Evolutionary conservation across 2,888 invertebrate species (phyloP), one percentile per base, ranked within the genome.

Genomic region (Ormyrus labotus): DNA sequence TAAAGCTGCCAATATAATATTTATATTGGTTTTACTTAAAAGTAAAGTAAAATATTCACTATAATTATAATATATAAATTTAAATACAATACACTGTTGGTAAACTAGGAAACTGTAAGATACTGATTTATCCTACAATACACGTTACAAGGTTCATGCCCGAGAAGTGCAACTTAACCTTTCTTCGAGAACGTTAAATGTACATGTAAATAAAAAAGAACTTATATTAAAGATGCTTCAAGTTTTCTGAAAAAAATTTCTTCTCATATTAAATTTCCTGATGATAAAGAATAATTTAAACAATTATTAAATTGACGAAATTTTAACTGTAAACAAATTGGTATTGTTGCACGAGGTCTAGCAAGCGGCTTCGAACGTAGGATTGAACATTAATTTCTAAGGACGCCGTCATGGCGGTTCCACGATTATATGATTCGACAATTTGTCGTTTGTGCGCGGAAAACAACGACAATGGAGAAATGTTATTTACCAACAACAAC

Each of bases 371-470:
- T 64, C 6, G 13, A 13, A 50, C 45, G 51, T 34, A 67, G 13
- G 6, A 69, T n/a, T 73, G 19, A n/a, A 60, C 78, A 73, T 68
- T 69, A 68, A 63, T 68, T 72, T 69, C 68, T 68, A 51, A 69
- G 13, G 10, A 19, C 34, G 72, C 71, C 48, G 75, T 69, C 64
- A 82, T 82, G 82, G 82, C 83, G 87, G 90, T 91, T 85, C 89
- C 89, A 83, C 86, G 87, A 89, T 92, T 95, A 86, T 94, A 93
- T 89, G 93, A 95, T 92, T 95, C 95, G 84, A 92, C 92, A 83
- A 92, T 94, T 91, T 96, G 96, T 91, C 93, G 96, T 91, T 93
- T 96, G 90, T 96, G 96, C 92, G 95, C 94, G 34, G 94, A 94
- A 91, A 93, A 94, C 92, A 95, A 95, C 91, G 92, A 93, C 85